Evolutionary conservation across 1,140 invertebrate genomes (phyloP), one percentile per base, ranked within the genome.

Genomic region (Pteromalus puparum): DNA sequence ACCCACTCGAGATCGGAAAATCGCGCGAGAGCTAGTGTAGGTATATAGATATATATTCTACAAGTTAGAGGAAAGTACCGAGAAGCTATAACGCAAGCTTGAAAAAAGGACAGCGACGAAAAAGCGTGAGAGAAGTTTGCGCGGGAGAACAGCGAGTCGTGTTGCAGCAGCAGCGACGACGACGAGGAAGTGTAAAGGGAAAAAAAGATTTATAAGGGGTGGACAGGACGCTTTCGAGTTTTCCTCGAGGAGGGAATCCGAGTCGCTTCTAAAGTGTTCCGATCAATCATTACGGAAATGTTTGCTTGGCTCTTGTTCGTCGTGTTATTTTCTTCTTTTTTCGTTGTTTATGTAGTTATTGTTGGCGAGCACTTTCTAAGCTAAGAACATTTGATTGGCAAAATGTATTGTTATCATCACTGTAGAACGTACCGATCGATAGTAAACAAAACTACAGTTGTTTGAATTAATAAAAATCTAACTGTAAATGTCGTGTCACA

Each of bases 281-380:
- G 68, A 84, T 80, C 82, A 74, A 84, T 84, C 77, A 80, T 79
- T 73, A 34, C 38, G 48, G 65, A 53, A 53, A 78, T 26, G 42
- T 73, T 21, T 42, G 61, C 34, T 76, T 46, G 1, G 2, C 30
- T 65, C 46, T 67, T 28, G n/a, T 13, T 28, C 21, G 24, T 10
- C 26, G 24, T 70, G 24, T 0, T 7, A 0, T 65, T 38, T 76
- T 24, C n/a, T n/a, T n/a, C n/a, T n/a, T 46, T 42, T 28, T 30
- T 68, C 65, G 7, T 26, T 7, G 38, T 42, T 42, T 42, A 34
- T 34, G 5, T 34, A 34, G 34, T 1, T 9, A 28, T 30, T 34
- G 3, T 21, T 10, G 5, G 5, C 34, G 24, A 9, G 24, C 13
- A n/a, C n/a, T n/a, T n/a, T n/a, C n/a, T n/a, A n/a, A n/a, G n/a